Conservation (phyloP, 2,888 invertebrate species). For the Aporophyla lueneburgensis region DNA sequence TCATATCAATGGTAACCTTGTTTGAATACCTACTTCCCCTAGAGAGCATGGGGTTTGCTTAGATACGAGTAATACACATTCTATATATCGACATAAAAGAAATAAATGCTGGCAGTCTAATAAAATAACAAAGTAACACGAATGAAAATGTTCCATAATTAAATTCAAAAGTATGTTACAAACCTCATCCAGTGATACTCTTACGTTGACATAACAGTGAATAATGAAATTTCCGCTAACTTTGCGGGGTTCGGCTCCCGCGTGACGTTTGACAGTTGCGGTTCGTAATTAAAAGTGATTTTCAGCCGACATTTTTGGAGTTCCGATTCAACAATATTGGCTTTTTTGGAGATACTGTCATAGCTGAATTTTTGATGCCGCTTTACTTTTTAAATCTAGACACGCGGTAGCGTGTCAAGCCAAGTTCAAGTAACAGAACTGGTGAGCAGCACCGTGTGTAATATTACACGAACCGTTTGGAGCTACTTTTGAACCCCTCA, state of each 20-base stretch:
- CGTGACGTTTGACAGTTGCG: too few species aligned
- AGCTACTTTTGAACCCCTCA: too few species aligned
- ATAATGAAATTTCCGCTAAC: too few species aligned
- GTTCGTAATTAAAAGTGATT: too few species aligned
- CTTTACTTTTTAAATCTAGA: slow-evolving; percentile 42
- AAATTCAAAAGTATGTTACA: slow-evolving; percentile 12
- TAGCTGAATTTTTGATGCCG: slow-evolving; percentile 5
- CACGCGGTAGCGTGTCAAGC: too few species aligned
- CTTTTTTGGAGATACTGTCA: slow-evolving; percentile 43
- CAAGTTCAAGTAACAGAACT: too few species aligned
- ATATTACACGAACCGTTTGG: too few species aligned
- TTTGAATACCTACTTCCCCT: background rate
- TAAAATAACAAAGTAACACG: background rate
- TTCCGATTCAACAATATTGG: slow-evolving; percentile 50
- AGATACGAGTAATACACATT: background rate
- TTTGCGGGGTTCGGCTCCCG: too few species aligned
- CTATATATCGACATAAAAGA: slow-evolving; percentile 16
- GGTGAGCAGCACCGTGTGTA: too few species aligned
- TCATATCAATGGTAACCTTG: too few species aligned
- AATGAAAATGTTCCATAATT: slow-evolving; percentile 4
- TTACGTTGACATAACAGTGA: too few species aligned
- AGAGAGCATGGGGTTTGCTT: background rate
- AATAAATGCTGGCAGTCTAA: too few species aligned
- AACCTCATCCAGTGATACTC: slow-evolving; percentile 28
- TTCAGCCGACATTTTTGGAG: slow-evolving; percentile 62